A percentile compares a stretch with the other conserved stretches of the same genome.
phyloP scores from a whole-genome alignment of 2,888 invertebrate species.

The Glyphotaelius pellucidus region DNA sequence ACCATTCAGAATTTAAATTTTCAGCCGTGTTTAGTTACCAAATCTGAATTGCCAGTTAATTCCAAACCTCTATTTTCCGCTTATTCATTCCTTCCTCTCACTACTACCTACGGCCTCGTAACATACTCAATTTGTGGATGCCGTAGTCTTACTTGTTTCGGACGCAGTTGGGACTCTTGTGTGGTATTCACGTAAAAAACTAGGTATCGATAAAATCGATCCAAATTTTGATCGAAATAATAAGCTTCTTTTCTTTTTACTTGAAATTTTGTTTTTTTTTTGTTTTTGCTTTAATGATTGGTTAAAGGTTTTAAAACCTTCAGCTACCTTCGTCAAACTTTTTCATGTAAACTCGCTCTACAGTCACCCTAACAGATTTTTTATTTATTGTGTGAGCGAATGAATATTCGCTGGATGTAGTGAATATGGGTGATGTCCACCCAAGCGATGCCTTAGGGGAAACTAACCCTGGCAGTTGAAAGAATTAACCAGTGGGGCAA shows the following conservation, averaged over 20 bases:
- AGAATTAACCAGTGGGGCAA: slow-evolving; percentile 63
- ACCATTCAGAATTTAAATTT: too few relatives aligned
- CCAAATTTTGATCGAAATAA: too few relatives aligned
- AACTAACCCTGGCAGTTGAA: slow-evolving; percentile 62
- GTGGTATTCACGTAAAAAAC: too few relatives aligned
- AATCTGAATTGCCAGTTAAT: too few relatives aligned
- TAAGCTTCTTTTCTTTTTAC: not conserved
- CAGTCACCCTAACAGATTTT: not conserved
- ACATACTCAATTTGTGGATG: too few relatives aligned
- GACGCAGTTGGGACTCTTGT: too few relatives aligned
- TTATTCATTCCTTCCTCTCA: too few relatives aligned
- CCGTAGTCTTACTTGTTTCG: too few relatives aligned
- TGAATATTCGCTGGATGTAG: slow-evolving; percentile 26
- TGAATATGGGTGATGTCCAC: slow-evolving; percentile 17
- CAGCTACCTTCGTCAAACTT: not conserved
- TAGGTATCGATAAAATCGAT: too few relatives aligned
- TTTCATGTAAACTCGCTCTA: not conserved
- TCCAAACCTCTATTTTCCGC: too few relatives aligned
- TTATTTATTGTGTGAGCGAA: not conserved
- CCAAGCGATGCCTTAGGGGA: slow-evolving; percentile 27
- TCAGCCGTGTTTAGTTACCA: too few relatives aligned
- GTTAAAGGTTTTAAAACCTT: not conserved
- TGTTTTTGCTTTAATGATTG: not conserved
- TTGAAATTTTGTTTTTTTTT: not conserved
- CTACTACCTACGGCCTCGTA: too few relatives aligned